Base-by-base conservation (phyloP, 2,797 vertebrate genomes). In the Cossypha polioptera region DNA sequence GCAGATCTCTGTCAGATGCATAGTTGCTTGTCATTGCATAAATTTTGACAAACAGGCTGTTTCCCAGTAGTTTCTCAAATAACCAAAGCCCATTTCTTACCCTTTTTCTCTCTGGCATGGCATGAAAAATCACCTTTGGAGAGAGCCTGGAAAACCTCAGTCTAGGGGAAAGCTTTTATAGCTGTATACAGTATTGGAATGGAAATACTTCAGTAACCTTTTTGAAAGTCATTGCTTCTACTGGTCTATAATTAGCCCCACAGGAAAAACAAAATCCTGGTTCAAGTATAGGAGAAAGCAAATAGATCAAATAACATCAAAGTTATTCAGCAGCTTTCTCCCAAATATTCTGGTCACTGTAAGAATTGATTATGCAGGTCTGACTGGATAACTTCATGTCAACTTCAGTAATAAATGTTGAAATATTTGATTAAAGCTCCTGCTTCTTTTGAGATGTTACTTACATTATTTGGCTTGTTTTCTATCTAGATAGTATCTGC, bases 401-500 rank as follows among this genome's bases (percentile, higher is more conserved):
- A 80, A 10, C 51, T 86, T 91, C 14, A 86, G 24, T 74, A 78
- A 48, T 53, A 63, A 78, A 29, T 78, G 10, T 67, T 86, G 81
- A 68, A 76, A 29, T 50, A 80, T 72, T 77, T 83, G 26, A 80
- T 62, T 59, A 55, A 45, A 88, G 43, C 5, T 87, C 11, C 9
- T 40, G 8, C 48, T 79, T 80, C 53, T 95, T 91, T 92, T 92
- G 75, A 63, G 53, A 40, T 74, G 31, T 86, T 40, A 93, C 86
- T 94, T 96, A 78, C 43, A 86, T 95, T 95, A 88, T 79, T 65
- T 78, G 71, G n/a, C 29, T 54, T 97, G 62, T 94, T 96, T 97
- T 92, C 55, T 85, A 16, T 97, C 43, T 96, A 99, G 99, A 99
- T 99, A 36, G 99, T 99, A 58, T 99, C 99, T 84, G 99, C 99